Conservation (phyloP, 2,797 vertebrate genomes). For the Falco rusticolus region DNA sequence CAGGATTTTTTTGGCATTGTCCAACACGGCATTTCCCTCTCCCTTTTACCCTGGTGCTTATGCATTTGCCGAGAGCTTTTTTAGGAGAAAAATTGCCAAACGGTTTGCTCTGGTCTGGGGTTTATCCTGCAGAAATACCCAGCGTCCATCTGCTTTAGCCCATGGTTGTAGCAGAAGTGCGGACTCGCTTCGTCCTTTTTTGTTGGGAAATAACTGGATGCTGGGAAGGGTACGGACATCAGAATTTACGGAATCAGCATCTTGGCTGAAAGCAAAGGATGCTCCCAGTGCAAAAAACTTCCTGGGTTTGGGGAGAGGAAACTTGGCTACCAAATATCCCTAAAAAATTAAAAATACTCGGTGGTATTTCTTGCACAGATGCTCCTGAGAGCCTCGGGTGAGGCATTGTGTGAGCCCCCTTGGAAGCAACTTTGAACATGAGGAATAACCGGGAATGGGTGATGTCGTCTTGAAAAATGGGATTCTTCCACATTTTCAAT, state of each 20-base stretch:
- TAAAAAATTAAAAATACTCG: not conserved
- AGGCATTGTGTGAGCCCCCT: fast-evolving
- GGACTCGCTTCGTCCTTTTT: not conserved
- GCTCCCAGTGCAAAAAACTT: not conserved
- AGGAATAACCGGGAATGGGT: not conserved
- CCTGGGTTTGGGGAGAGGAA: not conserved
- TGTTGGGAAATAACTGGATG: not conserved
- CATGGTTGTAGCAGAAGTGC: not conserved
- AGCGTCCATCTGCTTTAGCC: not conserved
- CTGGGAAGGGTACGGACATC: not conserved
- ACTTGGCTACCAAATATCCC: not conserved
- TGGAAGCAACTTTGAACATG: not conserved
- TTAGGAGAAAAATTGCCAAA: not conserved
- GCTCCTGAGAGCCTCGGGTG: not conserved
- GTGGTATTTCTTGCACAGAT: not conserved
- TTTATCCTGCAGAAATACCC: not conserved
- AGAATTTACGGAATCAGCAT: not conserved
- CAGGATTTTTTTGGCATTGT: not conserved
- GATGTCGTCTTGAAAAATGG: not conserved
- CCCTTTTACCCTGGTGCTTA: not conserved
- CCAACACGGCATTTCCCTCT: fast-evolving
- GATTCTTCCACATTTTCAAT: not conserved
- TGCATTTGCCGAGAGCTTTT: not conserved
- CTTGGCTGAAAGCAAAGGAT: not conserved
- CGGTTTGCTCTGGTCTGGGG: not conserved